Evolutionary conservation across 2,797 vertebrate genomes (phyloP), one percentile per base, ranked within the genome.

Genomic region (Gambelia wislizenii): DNA sequence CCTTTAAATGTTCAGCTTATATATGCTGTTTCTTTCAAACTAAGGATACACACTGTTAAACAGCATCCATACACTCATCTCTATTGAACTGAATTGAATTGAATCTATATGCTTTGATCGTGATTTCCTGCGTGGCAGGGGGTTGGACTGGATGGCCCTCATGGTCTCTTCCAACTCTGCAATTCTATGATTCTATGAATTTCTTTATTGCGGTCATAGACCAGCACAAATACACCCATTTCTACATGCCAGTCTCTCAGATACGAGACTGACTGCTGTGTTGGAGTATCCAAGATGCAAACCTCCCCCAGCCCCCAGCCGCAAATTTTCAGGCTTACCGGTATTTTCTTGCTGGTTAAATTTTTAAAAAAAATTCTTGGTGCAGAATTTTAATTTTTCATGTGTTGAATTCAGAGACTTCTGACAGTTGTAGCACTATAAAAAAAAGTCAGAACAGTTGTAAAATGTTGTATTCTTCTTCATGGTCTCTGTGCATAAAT

Each of bases 371-470:
- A 39, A 59, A 61, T 27, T 77, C 27, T 30, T 59, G 70, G 36
- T n/a, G 12, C 18, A 70, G 44, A 83, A 52, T 36, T 69, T 70
- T 69, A 84, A 47, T 36, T 70, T 70, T 81, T 56, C 16, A 25
- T 14, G 64, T 67, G 16, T 44, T 30, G 42, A 47, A 25, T 83
- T 33, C 44, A 64, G 36, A 56, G 56, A 67, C 44, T 72, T 36
- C 0, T 91, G 61, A 88, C 90, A 92, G 91, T 90, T 78, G 87
- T 91, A 87, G 42, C 47, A 12, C 78, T 72, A 0, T 84, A 85
- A 39, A 49, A n/a, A 82, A 90, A 91, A 42, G 88, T 52, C 83
- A 80, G 89, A 93, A 10, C 27, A 25, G 83, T 86, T 93, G 64
- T 56, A 74, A 93, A 92, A 87, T n/a, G n/a, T n/a, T n/a, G n/a